These are phyloP conservation scores for Felis chaus DNA, from an alignment of 2,113 vertebrate species.

Conservation along the genomic window DNA sequence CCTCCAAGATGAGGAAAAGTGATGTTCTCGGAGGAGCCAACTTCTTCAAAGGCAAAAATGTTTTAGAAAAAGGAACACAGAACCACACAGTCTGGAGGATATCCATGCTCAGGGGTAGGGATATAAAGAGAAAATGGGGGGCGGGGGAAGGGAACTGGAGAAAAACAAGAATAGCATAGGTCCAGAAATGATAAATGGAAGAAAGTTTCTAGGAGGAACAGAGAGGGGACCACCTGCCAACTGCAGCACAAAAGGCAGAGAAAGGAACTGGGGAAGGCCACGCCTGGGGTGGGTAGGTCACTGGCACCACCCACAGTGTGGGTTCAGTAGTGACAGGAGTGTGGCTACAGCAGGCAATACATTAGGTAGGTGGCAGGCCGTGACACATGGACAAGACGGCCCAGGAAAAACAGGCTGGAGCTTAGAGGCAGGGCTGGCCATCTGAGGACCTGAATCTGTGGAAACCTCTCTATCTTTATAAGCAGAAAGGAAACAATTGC, in stretches of 20 bases:
- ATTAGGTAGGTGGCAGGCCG: background rate
- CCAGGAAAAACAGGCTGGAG: background rate
- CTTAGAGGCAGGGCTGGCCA: background rate
- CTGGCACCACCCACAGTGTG: background rate
- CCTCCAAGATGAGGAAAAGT: background rate
- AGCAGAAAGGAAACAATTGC: conserved; percentile 52
- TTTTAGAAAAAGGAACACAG: background rate
- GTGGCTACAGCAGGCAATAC: accelerated
- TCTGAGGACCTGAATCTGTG: background rate
- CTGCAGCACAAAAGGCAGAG: background rate
- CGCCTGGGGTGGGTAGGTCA: background rate
- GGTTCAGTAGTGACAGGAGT: background rate
- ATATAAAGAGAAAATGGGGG: background rate
- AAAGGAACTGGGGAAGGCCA: background rate
- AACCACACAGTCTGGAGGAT: background rate
- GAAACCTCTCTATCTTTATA: conserved; percentile 28
- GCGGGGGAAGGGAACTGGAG: background rate
- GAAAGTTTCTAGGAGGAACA: background rate
- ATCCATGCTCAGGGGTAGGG: background rate
- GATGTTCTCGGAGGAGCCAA: background rate
- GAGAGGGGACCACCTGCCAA: background rate
- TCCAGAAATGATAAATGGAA: background rate
- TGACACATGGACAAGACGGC: background rate
- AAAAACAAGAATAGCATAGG: background rate
- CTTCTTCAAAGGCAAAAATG: conserved; percentile 10